Percentiles rank a stretch among this genome's conserved stretches.
These are phyloP conservation scores for Lasioglossum calceatum DNA, from an alignment of 2,888 invertebrate species.

Conservation along the genomic window DNA sequence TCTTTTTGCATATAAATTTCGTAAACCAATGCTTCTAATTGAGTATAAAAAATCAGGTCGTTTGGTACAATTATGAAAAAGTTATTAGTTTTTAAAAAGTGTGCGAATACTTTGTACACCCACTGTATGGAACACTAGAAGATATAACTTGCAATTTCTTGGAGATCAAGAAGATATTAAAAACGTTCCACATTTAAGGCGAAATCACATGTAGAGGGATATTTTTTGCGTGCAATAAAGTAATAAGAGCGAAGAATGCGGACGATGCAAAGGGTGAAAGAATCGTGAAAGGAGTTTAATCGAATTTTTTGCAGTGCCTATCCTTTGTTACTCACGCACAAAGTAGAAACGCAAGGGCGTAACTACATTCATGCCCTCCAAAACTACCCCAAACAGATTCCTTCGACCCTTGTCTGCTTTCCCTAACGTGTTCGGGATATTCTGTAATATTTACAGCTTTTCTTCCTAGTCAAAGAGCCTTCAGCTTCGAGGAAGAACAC, in stretches of 20 bases:
- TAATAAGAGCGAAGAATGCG: background rate
- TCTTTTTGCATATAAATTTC: too few relatives aligned
- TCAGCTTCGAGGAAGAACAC: constrained; percentile 20
- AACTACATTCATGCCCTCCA: background rate
- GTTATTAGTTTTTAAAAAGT: too few relatives aligned
- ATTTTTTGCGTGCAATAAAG: background rate
- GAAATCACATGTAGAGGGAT: background rate
- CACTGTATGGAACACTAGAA: background rate
- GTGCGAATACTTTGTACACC: too few relatives aligned
- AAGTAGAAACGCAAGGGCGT: background rate
- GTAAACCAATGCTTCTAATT: too few relatives aligned
- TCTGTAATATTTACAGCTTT: constrained; percentile 53
- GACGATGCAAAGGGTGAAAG: background rate
- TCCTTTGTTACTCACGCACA: background rate
- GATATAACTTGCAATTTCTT: background rate
- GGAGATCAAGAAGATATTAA: background rate
- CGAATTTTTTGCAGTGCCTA: background rate
- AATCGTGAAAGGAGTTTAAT: constrained; percentile 1
- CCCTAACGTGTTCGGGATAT: constrained; percentile 22
- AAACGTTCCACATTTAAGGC: background rate
- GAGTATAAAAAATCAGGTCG: too few relatives aligned
- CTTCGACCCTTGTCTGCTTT: background rate
- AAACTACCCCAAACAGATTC: constrained; percentile 10
- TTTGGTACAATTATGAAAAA: too few relatives aligned
- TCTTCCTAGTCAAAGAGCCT: constrained; percentile 34